Conservation (phyloP, 2,113 vertebrate species). For the Hypomesus transpacificus region DNA sequence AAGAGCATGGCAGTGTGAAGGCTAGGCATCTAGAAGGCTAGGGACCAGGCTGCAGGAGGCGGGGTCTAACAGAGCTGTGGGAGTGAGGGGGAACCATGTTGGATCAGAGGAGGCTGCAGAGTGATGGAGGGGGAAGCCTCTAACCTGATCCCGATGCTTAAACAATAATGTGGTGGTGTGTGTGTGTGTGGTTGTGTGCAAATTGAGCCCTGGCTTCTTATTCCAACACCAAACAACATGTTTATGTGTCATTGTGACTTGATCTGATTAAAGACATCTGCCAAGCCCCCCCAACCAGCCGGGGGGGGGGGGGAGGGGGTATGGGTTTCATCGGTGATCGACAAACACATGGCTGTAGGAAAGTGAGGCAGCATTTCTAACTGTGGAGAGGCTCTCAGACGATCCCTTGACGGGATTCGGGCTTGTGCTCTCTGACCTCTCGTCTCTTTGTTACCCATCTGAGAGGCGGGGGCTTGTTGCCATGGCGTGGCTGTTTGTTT, state of each 20-base stretch:
- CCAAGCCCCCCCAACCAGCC: conserved; percentile 3
- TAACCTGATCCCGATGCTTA: conserved; percentile 29
- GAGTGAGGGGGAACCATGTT: conserved; percentile 14
- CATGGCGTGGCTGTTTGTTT: background rate
- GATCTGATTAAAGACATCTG: conserved; percentile 56
- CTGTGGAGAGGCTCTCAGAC: background rate
- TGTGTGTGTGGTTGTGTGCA: conserved; percentile 10
- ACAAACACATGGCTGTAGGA: background rate
- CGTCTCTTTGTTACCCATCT: background rate
- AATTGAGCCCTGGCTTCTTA: background rate
- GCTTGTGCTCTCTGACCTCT: background rate
- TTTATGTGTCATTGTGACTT: conserved; percentile 42
- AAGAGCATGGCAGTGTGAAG: background rate
- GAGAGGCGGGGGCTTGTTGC: background rate
- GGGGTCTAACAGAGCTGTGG: background rate
- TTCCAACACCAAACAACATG: conserved; percentile 47
- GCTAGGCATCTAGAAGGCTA: background rate
- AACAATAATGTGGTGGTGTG: conserved; percentile 21
- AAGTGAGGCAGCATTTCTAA: background rate
- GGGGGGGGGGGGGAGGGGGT: background rate
- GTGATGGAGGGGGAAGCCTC: conserved; percentile 10
- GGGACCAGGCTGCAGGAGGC: background rate
- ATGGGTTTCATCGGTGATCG: background rate
- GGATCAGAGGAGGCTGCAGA: conserved; percentile 8
- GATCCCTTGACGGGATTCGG: background rate